phyloP scores from a whole-genome alignment of 1,140 invertebrate genomes.

The Caligus rogercresseyi region DNA sequence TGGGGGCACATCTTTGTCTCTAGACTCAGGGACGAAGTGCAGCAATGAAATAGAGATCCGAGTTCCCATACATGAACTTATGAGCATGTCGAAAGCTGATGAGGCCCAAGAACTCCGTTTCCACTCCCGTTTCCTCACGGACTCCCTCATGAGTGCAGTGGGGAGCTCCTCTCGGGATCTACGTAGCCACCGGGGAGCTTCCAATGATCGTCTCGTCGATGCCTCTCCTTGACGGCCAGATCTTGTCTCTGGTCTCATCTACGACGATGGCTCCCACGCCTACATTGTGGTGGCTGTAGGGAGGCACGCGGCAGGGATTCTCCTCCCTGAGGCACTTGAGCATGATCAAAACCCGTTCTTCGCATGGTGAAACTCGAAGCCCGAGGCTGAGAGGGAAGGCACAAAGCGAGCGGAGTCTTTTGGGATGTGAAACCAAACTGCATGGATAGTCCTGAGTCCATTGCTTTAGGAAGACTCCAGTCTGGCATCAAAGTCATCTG shows the following conservation, averaged over 20 bases:
- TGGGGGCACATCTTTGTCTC: not conserved
- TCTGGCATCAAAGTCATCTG: too few species aligned
- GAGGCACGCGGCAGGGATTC: not conserved
- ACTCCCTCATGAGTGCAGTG: not conserved
- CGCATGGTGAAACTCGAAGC: not conserved
- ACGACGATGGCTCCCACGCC: not conserved
- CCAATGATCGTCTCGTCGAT: not conserved
- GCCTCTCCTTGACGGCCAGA: not conserved
- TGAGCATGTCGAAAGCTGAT: not conserved
- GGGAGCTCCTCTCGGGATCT: not conserved
- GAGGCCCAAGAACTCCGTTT: not conserved
- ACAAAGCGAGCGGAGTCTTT: not conserved
- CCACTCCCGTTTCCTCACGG: not conserved
- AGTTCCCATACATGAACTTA: not conserved
- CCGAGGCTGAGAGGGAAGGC: not conserved
- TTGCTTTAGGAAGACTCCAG: too few species aligned
- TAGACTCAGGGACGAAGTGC: not conserved
- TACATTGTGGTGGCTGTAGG: not conserved
- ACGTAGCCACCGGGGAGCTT: slow-evolving; percentile 1
- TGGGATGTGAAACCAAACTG: not conserved
- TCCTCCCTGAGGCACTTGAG: not conserved
- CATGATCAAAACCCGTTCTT: not conserved
- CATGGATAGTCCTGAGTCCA: too few species aligned
- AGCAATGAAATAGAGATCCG: not conserved
- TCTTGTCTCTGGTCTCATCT: not conserved